A percentile compares a stretch with the other conserved stretches of the same genome.
phyloP scores from a whole-genome alignment of 2,888 invertebrate species.

The Lysandra bellargus region DNA sequence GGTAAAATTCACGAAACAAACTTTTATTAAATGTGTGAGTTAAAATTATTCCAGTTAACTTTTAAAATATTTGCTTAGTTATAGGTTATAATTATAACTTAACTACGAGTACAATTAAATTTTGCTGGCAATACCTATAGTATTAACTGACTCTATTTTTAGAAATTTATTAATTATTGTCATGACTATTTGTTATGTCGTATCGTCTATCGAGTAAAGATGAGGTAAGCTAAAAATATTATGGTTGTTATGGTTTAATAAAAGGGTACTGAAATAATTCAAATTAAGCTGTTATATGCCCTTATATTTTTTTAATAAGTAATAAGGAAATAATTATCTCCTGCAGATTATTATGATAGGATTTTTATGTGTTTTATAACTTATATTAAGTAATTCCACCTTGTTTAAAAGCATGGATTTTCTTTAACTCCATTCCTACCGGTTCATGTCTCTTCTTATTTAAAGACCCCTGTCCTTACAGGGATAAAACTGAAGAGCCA shows the following conservation, averaged over 20 bases:
- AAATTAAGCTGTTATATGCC: no score
- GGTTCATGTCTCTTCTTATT: no score
- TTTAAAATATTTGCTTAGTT: background rate
- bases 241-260: background rate
- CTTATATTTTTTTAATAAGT: no score
- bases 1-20: background rate
- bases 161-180: background rate
- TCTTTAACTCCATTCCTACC: no score
- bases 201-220: background rate
- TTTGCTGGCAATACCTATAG: background rate
- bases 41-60: background rate
- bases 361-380: no score
- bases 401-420: no score
- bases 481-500: no score
- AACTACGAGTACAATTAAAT: background rate
- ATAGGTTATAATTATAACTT: background rate
- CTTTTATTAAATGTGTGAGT: background rate
- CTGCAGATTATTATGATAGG: no score
- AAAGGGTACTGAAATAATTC: background rate
- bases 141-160: background rate
- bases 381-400: no score
- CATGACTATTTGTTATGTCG: background rate
- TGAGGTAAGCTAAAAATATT: background rate
- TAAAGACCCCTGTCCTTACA: no score
- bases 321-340: no score